Conservation (phyloP, 2,113 vertebrate species). For the Salminus brasiliensis region DNA sequence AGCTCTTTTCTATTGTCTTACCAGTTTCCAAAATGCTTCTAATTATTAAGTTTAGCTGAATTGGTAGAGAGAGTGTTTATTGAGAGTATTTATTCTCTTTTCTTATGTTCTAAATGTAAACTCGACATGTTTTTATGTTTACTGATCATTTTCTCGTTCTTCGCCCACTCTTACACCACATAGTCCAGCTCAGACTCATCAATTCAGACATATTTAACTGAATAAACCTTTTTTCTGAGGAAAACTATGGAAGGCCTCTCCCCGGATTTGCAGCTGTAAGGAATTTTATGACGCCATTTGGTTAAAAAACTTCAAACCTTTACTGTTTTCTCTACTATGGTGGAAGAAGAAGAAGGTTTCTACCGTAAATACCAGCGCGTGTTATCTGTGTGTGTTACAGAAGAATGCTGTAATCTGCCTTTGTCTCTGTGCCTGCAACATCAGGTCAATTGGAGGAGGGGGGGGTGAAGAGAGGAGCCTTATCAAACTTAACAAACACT, state of each 20-base stretch:
- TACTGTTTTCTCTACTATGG: constrained; percentile 13
- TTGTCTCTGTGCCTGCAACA: constrained; percentile 60
- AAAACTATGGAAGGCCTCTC: background rate
- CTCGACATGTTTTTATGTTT: background rate
- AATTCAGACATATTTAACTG: constrained; percentile 7
- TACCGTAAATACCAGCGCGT: constrained; percentile 60
- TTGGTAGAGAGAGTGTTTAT: no score
- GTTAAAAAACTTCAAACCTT: background rate
- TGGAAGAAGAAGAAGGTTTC: constrained; percentile 8
- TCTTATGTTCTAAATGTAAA: no score
- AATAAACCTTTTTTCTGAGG: background rate
- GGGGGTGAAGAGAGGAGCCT: constrained; percentile 8
- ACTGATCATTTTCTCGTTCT: background rate
- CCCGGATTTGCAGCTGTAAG: background rate
- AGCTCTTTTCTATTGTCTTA: constrained; percentile 1
- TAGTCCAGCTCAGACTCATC: background rate
- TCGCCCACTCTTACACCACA: constrained; percentile 4
- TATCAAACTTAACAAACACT: constrained; percentile 39
- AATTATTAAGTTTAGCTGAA: no score
- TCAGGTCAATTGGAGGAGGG: constrained; percentile 35
- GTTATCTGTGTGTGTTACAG: constrained; percentile 62
- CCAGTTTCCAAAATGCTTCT: no score
- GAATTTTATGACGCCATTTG: background rate
- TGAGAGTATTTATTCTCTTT: no score
- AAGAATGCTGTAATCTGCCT: constrained; percentile 66